Base-by-base conservation (phyloP, 2,797 vertebrate genomes). In the Staurois parvus region DNA sequence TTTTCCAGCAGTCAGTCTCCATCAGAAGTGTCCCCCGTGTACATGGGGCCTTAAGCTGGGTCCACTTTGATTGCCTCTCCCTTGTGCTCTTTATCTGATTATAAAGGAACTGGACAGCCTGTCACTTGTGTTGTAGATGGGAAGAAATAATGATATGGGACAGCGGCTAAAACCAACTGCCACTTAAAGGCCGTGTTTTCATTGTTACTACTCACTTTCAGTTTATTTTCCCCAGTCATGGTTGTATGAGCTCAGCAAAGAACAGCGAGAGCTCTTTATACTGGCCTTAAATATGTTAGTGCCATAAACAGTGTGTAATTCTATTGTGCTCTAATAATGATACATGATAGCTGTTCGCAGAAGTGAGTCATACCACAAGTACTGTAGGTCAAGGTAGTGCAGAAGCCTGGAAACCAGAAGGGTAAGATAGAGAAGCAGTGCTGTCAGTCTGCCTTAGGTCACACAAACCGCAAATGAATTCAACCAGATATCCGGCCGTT, bases 251-350 rank as follows among this genome's bases (percentile, higher is more conserved):
- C 37, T 79, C 66, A 40, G 66, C 62, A 42, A 79, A 15, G 37
- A 79, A 45, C 34, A 37, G 13, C 34, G 4, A 29, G 64, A 45
- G 11, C 19, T 42, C 15, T 29, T 45, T 15, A n/a, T 64, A 29
- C 19, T 30, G 19, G 26, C 17, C 62, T 45, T 88, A 88, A 79
- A 79, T 30, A 45, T 79, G 28, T 79, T 85, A 88, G 84, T 48
- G 76, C 30, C 42, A 79, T 79, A 79, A 79, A 68, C 76, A 79
- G 37, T 28, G 77, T 26, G 64, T 79, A 79, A 79, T 79, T 79
- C 29, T 64, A 79, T 79, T 79, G 64, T n/a, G 29, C 64, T 13
- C 1, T 79, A 68, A 79, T 32, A 69, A 42, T 68, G 77, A 79
- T 79, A 15, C 2, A 79, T 79, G 42, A 32, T 48, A n/a, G 77